A percentile compares a stretch with the other conserved stretches of the same genome.
Conservation (phyloP, 2,888 invertebrate species). For the Tenthredo notha region DNA sequence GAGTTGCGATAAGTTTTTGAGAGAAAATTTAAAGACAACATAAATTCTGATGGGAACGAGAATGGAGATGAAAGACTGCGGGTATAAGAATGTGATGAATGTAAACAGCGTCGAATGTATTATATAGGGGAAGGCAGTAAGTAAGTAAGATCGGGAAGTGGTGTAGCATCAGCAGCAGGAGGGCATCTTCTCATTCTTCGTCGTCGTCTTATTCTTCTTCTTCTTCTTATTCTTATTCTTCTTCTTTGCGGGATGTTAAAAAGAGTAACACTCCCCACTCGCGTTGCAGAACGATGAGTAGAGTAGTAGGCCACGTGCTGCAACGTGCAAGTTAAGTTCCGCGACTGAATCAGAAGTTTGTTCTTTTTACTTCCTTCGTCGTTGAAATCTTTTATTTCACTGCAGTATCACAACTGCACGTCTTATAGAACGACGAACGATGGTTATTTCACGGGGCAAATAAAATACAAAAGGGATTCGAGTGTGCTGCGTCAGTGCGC, state of each 20-base stretch:
- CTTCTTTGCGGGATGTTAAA: constrained; percentile 69
- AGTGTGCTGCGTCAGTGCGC: constrained; percentile 68
- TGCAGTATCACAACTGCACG: constrained; percentile 56
- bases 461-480: constrained; percentile 69
- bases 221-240: not conserved
- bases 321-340: constrained; percentile 62
- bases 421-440: not conserved
- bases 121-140: not conserved
- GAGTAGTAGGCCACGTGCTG: constrained; percentile 76
- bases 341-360: constrained; percentile 57
- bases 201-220: not conserved
- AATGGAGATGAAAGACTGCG: not conserved
- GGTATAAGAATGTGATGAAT: not conserved
- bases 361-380: constrained; percentile 42
- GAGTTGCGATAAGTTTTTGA: not conserved
- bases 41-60: not conserved
- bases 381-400: constrained; percentile 69
- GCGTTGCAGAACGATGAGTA: constrained; percentile 67
- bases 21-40: not conserved
- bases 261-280: constrained; percentile 68
- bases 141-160: constrained; percentile 5
- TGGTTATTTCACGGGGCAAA: constrained; percentile 62
- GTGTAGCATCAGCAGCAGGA: not conserved
- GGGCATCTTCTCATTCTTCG: not conserved
- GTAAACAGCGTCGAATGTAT: not conserved